These are phyloP conservation scores for Phoronis australis DNA, from an alignment of 2,888 invertebrate genomes.

Conservation along the genomic window DNA sequence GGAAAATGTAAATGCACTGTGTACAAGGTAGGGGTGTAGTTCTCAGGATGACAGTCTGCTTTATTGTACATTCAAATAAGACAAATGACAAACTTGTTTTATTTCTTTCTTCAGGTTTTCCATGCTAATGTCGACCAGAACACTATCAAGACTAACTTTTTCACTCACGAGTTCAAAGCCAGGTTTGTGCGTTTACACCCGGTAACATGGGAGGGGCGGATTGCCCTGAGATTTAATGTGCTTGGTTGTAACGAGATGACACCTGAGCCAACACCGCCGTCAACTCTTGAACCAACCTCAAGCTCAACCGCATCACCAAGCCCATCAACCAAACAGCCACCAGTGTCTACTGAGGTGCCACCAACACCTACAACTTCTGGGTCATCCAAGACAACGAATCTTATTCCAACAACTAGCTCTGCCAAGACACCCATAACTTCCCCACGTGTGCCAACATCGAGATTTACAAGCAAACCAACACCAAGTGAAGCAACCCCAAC, in stretches of 20 bases:
- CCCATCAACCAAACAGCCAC: no score
- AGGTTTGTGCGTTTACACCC: conserved; percentile 28
- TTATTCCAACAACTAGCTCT: no score
- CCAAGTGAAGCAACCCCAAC: conserved; percentile 12
- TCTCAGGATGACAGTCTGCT: no score
- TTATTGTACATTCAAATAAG: no score
- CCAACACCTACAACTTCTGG: no score
- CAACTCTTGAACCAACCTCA: no score
- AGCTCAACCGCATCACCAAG: no score
- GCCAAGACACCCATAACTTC: no score
- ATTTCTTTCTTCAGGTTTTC: conserved; percentile 17
- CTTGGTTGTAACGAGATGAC: conserved; percentile 23
- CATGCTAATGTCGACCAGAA: conserved; percentile 24
- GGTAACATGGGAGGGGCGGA: conserved; percentile 22
- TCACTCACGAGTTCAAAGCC: conserved; percentile 27
- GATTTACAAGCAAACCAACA: conserved; percentile 6
- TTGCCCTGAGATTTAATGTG: conserved; percentile 31
- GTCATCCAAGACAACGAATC: no score
- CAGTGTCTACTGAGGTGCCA: neutral
- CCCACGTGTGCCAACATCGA: neutral
- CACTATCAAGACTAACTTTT: conserved; percentile 22
- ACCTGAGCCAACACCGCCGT: no score
- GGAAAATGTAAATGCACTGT: no score
- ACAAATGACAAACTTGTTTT: neutral
- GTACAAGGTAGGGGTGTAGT: no score